A percentile compares a stretch with the other conserved stretches of the same genome.
These are phyloP conservation scores for Napeogenes sylphis DNA, from an alignment of 2,888 invertebrate species.

Conservation along the genomic window DNA sequence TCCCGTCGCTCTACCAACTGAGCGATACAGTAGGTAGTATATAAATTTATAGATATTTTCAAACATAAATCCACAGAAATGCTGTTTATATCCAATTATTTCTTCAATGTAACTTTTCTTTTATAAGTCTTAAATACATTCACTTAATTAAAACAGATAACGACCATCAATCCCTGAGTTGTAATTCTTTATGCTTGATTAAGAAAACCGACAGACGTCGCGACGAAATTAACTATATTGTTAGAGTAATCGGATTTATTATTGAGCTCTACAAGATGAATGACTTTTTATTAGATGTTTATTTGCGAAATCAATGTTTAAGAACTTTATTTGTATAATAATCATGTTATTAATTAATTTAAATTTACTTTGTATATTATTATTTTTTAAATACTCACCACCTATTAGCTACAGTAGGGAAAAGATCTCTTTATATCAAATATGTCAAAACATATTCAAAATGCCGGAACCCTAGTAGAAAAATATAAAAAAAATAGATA, in stretches of 20 bases:
- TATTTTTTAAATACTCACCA: neutral
- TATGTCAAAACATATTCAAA: constrained; percentile 24
- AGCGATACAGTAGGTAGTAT: too few relatives aligned
- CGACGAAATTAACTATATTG: constrained; percentile 44
- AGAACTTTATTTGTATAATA: constrained; percentile 16
- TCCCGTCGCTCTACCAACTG: too few relatives aligned
- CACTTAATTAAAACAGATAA: neutral
- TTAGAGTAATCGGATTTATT: constrained; percentile 50
- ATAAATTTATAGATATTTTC: too few relatives aligned
- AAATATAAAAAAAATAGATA: constrained; percentile 5
- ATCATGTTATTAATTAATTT: constrained; percentile 7
- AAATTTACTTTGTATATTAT: neutral
- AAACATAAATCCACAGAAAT: too few relatives aligned
- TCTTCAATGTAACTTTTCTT: too few relatives aligned
- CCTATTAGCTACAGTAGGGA: neutral
- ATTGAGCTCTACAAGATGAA: constrained; percentile 47
- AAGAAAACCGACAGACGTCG: constrained; percentile 21
- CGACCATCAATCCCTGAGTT: neutral
- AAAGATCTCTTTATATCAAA: constrained; percentile 3
- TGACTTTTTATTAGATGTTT: constrained; percentile 52
- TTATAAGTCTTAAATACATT: too few relatives aligned
- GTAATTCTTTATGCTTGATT: constrained; percentile 23
- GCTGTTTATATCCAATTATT: too few relatives aligned
- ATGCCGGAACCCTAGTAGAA: constrained; percentile 10
- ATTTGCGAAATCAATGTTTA: constrained; percentile 49